phyloP scores from a whole-genome alignment of 2,797 vertebrate genomes.

The Labroides dimidiatus region DNA sequence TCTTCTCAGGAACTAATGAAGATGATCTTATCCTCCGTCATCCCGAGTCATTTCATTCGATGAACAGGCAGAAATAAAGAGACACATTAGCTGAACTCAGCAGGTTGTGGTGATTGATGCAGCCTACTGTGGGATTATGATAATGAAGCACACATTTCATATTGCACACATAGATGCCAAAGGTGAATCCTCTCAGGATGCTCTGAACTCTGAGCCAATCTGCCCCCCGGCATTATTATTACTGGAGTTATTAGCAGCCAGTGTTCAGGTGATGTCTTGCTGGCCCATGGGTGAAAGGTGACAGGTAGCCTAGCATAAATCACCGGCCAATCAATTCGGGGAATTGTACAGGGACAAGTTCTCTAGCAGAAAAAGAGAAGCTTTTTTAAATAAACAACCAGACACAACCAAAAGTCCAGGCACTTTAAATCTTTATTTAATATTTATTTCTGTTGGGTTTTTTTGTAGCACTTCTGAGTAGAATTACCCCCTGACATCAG shows the following conservation, averaged over 20 bases:
- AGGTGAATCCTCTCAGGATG: background rate
- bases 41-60: slow-evolving; percentile 14
- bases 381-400: too few species aligned
- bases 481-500: too few species aligned
- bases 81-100: slow-evolving; percentile 26
- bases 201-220: slow-evolving; percentile 1
- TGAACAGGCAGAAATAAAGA: slow-evolving; percentile 32
- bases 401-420: too few species aligned
- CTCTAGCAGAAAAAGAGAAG: too few species aligned
- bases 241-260: background rate
- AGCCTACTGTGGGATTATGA: background rate
- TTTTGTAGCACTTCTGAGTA: too few species aligned
- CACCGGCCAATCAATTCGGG: too few species aligned
- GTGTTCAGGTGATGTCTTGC: background rate
- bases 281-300: background rate
- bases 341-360: too few species aligned
- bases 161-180: background rate
- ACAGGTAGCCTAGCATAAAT: background rate
- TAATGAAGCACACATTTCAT: background rate
- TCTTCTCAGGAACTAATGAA: slow-evolving; percentile 6
- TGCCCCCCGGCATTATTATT: slow-evolving; percentile 7
- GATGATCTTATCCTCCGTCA: slow-evolving; percentile 30
- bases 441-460: too few species aligned
- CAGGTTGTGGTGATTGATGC: slow-evolving; percentile 27
- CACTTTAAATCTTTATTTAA: too few species aligned